Conservation (phyloP, 2,797 vertebrate genomes). For the Thamnophis elegans region DNA sequence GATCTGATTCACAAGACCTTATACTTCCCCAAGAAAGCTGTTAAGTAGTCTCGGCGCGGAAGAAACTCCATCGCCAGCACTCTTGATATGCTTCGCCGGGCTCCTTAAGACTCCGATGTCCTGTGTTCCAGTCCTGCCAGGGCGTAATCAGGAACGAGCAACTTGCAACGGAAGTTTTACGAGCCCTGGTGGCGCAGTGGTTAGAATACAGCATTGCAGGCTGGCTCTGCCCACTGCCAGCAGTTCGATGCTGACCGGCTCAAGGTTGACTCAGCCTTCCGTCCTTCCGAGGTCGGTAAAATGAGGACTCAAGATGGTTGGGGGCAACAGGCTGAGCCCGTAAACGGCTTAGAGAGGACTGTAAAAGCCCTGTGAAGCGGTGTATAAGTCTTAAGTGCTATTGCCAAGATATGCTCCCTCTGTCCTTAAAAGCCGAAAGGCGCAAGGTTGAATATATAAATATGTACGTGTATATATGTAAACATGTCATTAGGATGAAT, state of each 20-base stretch:
- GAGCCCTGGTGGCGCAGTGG: neutral
- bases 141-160: neutral
- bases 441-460: neutral
- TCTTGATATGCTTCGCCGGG: neutral
- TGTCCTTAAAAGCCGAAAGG: neutral
- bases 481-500: neutral
- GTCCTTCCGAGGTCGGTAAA: neutral
- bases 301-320: neutral
- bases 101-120: neutral
- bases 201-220: neutral
- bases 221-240: too few species aligned
- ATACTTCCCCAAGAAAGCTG: constrained; percentile 73
- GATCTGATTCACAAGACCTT: constrained; percentile 80
- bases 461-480: neutral
- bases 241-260: neutral
- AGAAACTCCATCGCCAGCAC: constrained; percentile 11
- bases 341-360: neutral
- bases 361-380: too few species aligned
- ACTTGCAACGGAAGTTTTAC: neutral
- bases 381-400: too few species aligned
- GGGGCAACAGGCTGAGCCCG: too few species aligned
- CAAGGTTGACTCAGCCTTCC: neutral
- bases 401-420: neutral
- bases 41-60: constrained; percentile 44
- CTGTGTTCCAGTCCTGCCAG: neutral